Evolutionary conservation across 2,888 invertebrate species (phyloP), one percentile per base, ranked within the genome.

Genomic region (Drosophila buzzatii): DNA sequence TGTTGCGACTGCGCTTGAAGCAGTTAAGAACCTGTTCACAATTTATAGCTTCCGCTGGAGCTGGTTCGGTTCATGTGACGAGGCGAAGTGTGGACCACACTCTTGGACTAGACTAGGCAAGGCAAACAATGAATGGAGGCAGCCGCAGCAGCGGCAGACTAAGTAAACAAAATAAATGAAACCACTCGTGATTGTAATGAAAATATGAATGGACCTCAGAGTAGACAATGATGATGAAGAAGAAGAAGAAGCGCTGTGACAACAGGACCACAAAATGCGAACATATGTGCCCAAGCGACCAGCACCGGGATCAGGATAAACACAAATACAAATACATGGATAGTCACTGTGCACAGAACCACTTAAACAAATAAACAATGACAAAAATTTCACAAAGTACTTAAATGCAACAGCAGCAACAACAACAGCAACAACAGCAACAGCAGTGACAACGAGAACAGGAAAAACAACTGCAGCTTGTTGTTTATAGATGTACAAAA

Each of bases 321-420:
- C 60, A 85, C 56, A 74, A 84, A 84, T 78, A 85, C 56, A 74
- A 84, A 84, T 78, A 81, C 56, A 65, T 66, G 69, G 55, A 72
- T 68, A 73, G 62, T 51, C 41, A 52, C 51, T 42, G 61, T 63
- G 44, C 49, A 49, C 58, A 49, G 60, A 70, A 35, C 71, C 90
- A 69, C 82, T 76, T 79, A 72, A 73, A 69, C 82, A 90, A 85
- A 85, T 85, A 90, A 90, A 85, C 89, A 85, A 85, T 90, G 89
- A 90, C 85, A 75, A 74, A 52, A 82, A 76, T 84, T 89, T 78
- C 75, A 88, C 88, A 89, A 88, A 84, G 84, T 90, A 82, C 84
- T 84, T 70, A 85, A 78, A 84, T 85, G 82, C 83, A 78, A 47
- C 53, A 59, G 47, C 55, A 83, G 63, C 37, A 61, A 39, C 65